Conservation (phyloP, 2,797 vertebrate genomes). For the Vireo griseus region DNA sequence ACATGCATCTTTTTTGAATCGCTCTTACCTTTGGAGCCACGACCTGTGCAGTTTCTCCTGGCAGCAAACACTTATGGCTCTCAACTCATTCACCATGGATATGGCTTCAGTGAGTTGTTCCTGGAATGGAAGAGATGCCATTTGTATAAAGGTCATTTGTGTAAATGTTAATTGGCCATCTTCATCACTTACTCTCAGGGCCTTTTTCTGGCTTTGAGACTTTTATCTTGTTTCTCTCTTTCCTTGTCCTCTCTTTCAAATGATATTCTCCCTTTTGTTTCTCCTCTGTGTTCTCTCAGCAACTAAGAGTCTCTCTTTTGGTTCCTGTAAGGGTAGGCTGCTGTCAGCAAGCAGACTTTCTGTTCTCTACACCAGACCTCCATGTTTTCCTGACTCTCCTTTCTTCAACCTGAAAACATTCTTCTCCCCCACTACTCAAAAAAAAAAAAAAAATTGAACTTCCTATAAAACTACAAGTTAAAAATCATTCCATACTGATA, state of each 20-base stretch:
- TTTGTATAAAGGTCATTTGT: not conserved
- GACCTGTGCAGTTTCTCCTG: not conserved
- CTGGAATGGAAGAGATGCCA: not conserved
- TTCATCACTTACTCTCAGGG: not conserved
- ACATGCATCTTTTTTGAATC: not conserved
- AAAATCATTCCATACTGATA: not conserved
- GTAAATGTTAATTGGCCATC: not conserved
- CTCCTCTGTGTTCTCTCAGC: not conserved
- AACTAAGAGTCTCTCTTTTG: not conserved
- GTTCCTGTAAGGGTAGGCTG: not conserved
- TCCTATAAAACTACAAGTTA: not conserved
- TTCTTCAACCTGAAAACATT: not conserved
- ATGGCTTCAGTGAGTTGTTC: not conserved
- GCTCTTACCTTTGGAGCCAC: not conserved
- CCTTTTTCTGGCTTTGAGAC: not conserved
- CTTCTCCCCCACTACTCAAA: not conserved
- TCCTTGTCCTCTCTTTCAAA: not conserved
- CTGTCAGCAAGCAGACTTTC: not conserved
- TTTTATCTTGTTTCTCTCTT: not conserved
- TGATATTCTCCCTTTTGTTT: not conserved
- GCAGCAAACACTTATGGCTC: not conserved
- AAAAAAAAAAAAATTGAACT: not conserved
- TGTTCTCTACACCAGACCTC: not conserved
- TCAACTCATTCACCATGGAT: not conserved
- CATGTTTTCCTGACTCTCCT: not conserved